These are phyloP conservation scores for Macrosiphum euphorbiae DNA, from an alignment of 2,888 invertebrate genomes.

Conservation along the genomic window DNA sequence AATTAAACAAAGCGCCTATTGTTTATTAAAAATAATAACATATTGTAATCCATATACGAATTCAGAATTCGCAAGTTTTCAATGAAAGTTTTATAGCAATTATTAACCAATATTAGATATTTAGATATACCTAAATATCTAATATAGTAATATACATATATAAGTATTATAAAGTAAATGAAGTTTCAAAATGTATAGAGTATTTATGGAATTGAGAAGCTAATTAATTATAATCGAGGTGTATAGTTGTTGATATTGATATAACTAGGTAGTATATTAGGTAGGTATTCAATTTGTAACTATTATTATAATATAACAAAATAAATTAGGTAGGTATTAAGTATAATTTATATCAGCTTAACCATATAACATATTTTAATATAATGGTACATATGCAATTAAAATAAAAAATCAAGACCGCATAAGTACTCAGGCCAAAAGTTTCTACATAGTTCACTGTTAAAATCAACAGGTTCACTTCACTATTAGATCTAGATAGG, in stretches of 20 bases:
- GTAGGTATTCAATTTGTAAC: not conserved
- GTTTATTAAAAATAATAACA: conserved; percentile 6
- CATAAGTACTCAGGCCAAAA: not conserved
- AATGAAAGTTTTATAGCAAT: not conserved
- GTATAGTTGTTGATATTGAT: not conserved
- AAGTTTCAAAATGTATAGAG: not conserved
- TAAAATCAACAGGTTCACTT: not conserved
- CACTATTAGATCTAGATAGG: not conserved
- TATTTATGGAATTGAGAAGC: not conserved
- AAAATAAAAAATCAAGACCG: not conserved
- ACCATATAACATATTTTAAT: not conserved
- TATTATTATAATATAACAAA: not conserved
- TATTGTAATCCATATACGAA: not conserved
- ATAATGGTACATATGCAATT: not conserved
- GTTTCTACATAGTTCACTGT: not conserved
- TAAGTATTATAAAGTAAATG: not conserved
- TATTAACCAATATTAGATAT: not conserved
- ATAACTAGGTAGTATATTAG: not conserved
- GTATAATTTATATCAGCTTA: not conserved
- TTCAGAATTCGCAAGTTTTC: not conserved
- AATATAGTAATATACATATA: not conserved
- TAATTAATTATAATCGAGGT: not conserved
- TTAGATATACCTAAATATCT: no score
- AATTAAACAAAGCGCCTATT: not conserved
- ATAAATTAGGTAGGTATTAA: not conserved